Evolutionary conservation across 2,113 vertebrate genomes (phyloP).

Genomic region (Antechinus flavipes): DNA sequence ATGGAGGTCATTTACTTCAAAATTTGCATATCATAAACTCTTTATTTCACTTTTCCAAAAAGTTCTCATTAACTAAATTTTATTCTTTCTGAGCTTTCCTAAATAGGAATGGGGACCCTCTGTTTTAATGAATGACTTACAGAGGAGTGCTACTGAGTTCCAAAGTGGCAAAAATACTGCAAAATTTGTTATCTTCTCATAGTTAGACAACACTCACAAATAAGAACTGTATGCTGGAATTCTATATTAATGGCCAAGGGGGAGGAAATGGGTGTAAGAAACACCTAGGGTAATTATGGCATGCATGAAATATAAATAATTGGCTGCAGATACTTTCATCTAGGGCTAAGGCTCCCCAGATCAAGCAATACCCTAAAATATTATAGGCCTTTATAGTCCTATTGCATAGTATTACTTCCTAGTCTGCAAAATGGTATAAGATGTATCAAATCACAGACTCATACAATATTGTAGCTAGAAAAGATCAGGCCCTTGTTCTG

Average conservation of each 20-base stretch:
- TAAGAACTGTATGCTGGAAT: background rate
- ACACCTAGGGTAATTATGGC: background rate
- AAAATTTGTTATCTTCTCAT: background rate
- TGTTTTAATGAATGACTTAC: background rate
- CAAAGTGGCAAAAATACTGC: background rate
- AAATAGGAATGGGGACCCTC: background rate
- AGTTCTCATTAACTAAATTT: background rate
- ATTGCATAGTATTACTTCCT: background rate
- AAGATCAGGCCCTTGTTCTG: background rate
- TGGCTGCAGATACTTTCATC: background rate
- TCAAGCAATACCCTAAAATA: background rate
- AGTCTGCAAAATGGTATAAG: background rate
- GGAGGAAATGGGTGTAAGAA: background rate
- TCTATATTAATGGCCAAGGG: background rate
- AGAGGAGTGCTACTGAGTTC: fast-evolving
- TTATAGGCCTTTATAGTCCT: background rate
- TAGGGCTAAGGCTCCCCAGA: background rate
- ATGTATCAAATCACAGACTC: background rate
- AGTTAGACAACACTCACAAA: background rate
- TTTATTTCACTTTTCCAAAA: background rate
- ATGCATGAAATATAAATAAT: background rate
- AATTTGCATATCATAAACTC: background rate
- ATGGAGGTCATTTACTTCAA: background rate
- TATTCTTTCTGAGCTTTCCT: background rate
- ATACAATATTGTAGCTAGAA: background rate